phyloP scores from a whole-genome alignment of 2,888 invertebrate genomes.

The Oscheius onirici region DNA sequence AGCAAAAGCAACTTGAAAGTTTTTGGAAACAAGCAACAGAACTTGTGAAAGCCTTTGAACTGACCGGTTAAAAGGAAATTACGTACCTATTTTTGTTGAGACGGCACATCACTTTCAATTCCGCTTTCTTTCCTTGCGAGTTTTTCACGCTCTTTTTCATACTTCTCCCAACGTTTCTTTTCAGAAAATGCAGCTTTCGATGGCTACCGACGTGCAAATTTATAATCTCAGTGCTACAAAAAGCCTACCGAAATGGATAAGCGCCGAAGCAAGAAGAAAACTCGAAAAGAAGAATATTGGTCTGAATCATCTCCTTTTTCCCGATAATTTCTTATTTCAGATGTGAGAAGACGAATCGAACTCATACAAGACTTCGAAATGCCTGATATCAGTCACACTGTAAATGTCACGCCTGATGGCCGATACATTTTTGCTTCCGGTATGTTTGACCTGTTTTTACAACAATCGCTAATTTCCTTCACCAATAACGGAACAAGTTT shows the following conservation, averaged over 20 bases:
- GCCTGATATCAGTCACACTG: slow-evolving; percentile 86
- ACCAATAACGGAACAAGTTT: not conserved
- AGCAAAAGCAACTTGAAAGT: too few species aligned
- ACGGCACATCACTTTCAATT: too few species aligned
- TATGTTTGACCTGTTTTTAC: slow-evolving; percentile 35
- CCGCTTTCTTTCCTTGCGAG: too few species aligned
- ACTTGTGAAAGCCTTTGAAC: too few species aligned
- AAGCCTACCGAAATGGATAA: slow-evolving; percentile 85
- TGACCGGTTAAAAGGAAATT: too few species aligned
- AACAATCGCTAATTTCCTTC: too few species aligned
- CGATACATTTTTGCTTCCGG: slow-evolving; percentile 92
- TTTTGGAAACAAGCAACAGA: too few species aligned
- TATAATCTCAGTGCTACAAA: slow-evolving; percentile 97
- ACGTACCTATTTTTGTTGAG: too few species aligned
- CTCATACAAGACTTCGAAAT: slow-evolving; percentile 99
- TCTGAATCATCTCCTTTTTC: slow-evolving; percentile 66
- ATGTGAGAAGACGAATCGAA: slow-evolving; percentile 88
- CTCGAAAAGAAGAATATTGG: slow-evolving; percentile 76
- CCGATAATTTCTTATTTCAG: slow-evolving; percentile 73
- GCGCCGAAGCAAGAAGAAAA: slow-evolving; percentile 73
- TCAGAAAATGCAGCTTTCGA: slow-evolving; percentile 61
- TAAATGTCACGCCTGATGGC: slow-evolving; percentile 88
- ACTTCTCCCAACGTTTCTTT: too few species aligned
- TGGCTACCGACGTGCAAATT: slow-evolving; percentile 90
- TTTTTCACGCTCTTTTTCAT: too few species aligned